Conservation (phyloP, 92 coral and sea anemone genomes). For the Parazoanthus darwini region DNA sequence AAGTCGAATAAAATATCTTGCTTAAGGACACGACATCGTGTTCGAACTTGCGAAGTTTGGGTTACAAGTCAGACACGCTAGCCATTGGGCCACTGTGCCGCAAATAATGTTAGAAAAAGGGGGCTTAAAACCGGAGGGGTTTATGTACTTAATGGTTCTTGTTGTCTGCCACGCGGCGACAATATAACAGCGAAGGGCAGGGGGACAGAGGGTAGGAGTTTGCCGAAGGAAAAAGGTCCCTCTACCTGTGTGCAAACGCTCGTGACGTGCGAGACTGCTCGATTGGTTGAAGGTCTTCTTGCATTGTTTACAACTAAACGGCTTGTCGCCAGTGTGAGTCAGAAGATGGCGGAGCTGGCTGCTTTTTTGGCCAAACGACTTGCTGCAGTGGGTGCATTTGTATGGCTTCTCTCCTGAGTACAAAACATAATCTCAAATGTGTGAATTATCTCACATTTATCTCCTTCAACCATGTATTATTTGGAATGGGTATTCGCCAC, state of each 20-base stretch:
- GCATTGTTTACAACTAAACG: not conserved
- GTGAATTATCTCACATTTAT: too few relatives aligned
- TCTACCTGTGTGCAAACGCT: not conserved
- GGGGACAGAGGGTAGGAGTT: not conserved
- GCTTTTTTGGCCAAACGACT: constrained; percentile 22
- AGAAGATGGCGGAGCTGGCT: constrained; percentile 29
- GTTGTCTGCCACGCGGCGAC: too few relatives aligned
- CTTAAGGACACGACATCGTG: not conserved
- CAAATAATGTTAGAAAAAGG: not conserved
- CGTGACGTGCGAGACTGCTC: constrained; percentile 30
- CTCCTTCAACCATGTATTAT: too few relatives aligned
- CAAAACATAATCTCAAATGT: not conserved
- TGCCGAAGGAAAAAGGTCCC: not conserved
- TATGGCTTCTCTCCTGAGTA: constrained; percentile 29
- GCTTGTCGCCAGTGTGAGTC: constrained; percentile 32
- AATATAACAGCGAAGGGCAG: too few relatives aligned
- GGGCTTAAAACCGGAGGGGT: not conserved
- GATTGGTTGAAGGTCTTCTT: constrained; percentile 24
- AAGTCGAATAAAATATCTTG: too few relatives aligned
- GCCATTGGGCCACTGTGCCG: not conserved
- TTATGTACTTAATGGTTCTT: too few relatives aligned
- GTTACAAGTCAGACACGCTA: not conserved
- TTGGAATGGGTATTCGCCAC: too few relatives aligned
- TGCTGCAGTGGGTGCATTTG: constrained; percentile 30
- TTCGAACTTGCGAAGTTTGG: not conserved